These are phyloP conservation scores for Lepidurus couesii DNA, from an alignment of 1,140 invertebrate species.

Conservation along the genomic window DNA sequence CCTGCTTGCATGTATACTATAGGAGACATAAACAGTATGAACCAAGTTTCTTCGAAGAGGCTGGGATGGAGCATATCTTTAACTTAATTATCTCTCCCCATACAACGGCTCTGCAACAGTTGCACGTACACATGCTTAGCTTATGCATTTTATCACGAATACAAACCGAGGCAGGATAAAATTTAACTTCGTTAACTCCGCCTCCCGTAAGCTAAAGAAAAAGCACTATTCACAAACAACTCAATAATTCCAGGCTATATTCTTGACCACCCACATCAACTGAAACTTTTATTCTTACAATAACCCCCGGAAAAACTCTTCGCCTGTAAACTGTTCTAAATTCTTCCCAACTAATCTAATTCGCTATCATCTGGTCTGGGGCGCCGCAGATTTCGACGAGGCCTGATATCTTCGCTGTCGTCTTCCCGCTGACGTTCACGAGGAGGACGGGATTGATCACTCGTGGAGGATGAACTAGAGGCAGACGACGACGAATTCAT, in stretches of 20 bases:
- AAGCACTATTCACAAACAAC: not conserved
- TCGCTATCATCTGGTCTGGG: conserved; percentile 1
- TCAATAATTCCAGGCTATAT: not conserved
- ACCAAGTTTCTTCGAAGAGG: not conserved
- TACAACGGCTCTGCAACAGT: not conserved
- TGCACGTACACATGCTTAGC: not conserved
- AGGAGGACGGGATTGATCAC: not conserved
- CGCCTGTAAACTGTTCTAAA: not conserved
- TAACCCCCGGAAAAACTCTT: not conserved
- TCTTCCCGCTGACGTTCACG: not conserved
- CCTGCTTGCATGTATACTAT: not conserved
- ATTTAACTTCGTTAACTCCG: not conserved
- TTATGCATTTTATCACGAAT: not conserved
- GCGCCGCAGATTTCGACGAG: not conserved
- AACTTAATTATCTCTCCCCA: not conserved
- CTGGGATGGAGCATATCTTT: not conserved
- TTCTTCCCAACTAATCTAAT: not conserved
- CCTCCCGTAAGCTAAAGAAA: not conserved
- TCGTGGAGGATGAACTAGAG: not conserved
- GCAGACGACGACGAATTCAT: not conserved
- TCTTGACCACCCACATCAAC: not conserved
- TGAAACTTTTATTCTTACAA: not conserved
- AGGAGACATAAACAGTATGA: not conserved
- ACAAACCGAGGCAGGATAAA: conserved; percentile 13
- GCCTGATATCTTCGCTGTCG: not conserved